Evolutionary conservation across 2,797 vertebrate species (phyloP).

Genomic region (Coranthus polyacanthus): DNA sequence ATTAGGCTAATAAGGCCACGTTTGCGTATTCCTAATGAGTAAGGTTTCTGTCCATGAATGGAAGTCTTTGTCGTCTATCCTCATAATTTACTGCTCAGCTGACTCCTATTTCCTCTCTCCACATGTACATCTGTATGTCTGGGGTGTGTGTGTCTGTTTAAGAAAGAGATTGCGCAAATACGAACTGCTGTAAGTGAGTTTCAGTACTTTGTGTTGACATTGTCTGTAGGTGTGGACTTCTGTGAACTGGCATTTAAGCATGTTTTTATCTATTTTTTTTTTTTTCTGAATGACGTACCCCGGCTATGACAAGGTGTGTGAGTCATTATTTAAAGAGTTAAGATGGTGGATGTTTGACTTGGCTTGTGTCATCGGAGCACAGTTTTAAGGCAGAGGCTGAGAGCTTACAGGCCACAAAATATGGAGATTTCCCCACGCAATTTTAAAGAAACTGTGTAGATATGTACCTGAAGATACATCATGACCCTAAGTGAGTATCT

Average conservation of each 20-base stretch:
- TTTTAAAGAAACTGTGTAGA: too few relatives aligned
- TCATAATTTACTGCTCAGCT: constrained; percentile 38
- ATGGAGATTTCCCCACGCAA: not conserved
- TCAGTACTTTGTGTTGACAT: constrained; percentile 12
- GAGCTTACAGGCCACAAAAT: constrained; percentile 4
- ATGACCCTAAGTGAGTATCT: constrained; percentile 8
- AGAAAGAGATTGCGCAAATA: not conserved
- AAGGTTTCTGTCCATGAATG: constrained; percentile 65
- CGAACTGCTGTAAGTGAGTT: constrained; percentile 9
- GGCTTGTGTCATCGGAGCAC: constrained; percentile 28
- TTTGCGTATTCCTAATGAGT: constrained; percentile 37
- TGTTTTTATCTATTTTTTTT: constrained; percentile 35
- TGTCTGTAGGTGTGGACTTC: constrained; percentile 1
- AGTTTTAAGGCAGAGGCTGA: not conserved
- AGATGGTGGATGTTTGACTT: constrained; percentile 63
- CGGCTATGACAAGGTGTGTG: constrained; percentile 9
- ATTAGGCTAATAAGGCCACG: constrained; percentile 19
- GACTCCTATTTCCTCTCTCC: constrained; percentile 27
- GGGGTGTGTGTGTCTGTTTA: constrained; percentile 2
- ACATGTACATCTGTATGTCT: constrained; percentile 7
- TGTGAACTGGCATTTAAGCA: constrained; percentile 1
- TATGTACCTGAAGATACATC: not conserved
- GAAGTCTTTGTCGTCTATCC: constrained; percentile 62
- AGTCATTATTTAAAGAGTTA: constrained; percentile 59
- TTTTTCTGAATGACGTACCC: constrained; percentile 28